Evolutionary conservation across 2,888 invertebrate species (phyloP).

Genomic region (Synergus japonicus): DNA sequence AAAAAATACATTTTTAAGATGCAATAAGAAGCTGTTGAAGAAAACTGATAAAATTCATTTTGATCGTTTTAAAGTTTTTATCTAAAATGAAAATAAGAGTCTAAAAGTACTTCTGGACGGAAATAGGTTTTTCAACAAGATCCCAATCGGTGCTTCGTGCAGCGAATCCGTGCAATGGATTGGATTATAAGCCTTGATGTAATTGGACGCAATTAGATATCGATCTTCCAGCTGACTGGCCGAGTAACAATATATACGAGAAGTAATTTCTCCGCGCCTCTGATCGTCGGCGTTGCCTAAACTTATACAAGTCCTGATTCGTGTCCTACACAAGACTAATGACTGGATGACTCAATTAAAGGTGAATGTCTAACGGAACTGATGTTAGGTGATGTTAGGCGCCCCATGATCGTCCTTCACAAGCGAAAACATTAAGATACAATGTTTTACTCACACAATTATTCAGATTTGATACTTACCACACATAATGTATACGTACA

Average conservation of each 20-base stretch:
- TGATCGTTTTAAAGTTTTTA: neutral
- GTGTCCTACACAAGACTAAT: constrained; percentile 43
- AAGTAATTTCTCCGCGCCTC: constrained; percentile 15
- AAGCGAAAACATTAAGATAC: neutral
- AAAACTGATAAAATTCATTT: neutral
- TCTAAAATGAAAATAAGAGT: constrained; percentile 5
- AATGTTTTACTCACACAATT: neutral
- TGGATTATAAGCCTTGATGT: constrained; percentile 45
- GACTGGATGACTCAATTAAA: constrained; percentile 49
- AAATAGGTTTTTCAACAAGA: constrained; percentile 43
- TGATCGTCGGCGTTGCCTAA: constrained; percentile 7
- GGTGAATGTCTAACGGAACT: constrained; percentile 46
- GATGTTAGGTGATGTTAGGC: constrained; percentile 25
- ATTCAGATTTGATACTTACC: neutral
- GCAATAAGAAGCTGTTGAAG: neutral
- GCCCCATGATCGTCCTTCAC: neutral
- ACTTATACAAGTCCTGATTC: constrained; percentile 1
- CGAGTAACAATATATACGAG: constrained; percentile 29
- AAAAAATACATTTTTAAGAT: neutral
- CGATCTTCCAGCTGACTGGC: constrained; percentile 54
- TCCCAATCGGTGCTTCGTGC: constrained; percentile 18
- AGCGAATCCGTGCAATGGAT: constrained; percentile 13
- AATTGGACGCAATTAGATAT: constrained; percentile 64
- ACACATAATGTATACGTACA: constrained; percentile 16
- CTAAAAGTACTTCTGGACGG: constrained; percentile 18